A percentile compares a stretch with the other conserved stretches of the same genome.
Evolutionary conservation across 2,797 vertebrate species (phyloP).

Genomic region (Gastrophryne carolinensis): DNA sequence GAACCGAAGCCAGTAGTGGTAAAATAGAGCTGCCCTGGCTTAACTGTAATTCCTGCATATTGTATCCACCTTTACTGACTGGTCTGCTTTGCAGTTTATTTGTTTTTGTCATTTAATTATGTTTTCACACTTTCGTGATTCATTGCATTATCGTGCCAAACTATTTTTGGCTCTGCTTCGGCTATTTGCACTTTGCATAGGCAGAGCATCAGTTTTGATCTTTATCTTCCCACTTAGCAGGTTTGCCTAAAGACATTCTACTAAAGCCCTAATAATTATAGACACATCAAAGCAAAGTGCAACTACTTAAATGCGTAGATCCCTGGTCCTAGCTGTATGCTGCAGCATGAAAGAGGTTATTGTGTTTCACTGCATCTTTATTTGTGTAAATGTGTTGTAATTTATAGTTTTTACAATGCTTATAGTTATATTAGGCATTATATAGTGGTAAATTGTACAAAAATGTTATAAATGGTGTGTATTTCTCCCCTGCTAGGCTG

Average conservation of each 20-base stretch:
- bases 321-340: slow-evolving; percentile 54
- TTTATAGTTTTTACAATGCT: no score
- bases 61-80: neutral
- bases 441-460: no score
- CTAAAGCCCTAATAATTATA: slow-evolving; percentile 64
- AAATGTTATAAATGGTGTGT: no score
- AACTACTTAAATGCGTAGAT: slow-evolving; percentile 63
- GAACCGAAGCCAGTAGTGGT: no score
- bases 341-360: slow-evolving; percentile 60
- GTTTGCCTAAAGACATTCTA: slow-evolving; percentile 66
- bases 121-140: slow-evolving; percentile 26
- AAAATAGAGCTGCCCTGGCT: no score
- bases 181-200: slow-evolving; percentile 55
- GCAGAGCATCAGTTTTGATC: slow-evolving; percentile 66
- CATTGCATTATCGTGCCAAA: slow-evolving; percentile 48
- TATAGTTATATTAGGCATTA: no score
- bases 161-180: slow-evolving; percentile 58
- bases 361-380: slow-evolving; percentile 58
- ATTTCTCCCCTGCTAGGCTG: no score
- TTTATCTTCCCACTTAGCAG: slow-evolving; percentile 63
- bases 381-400: no score
- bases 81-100: neutral
- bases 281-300: slow-evolving; percentile 65
- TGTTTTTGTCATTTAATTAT: slow-evolving; percentile 40
- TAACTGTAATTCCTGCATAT: no score